Conservation (phyloP, 2,797 vertebrate species). For the Podarcis lilfordi region DNA sequence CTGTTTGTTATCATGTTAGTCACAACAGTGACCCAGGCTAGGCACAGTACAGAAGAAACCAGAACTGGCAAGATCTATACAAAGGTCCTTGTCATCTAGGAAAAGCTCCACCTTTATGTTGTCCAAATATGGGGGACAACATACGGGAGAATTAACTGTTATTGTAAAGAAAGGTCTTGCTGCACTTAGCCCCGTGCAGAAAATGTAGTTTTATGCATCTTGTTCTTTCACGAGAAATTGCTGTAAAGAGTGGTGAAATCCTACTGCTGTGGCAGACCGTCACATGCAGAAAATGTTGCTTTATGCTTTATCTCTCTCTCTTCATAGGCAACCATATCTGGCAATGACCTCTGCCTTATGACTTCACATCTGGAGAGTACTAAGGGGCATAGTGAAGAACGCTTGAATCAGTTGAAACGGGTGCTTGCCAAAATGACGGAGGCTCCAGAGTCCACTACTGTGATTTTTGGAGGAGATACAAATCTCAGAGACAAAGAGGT, state of each 20-base stretch:
- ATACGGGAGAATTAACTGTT: not conserved
- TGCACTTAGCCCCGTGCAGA: no score
- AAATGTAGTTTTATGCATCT: no score
- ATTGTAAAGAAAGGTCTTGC: not conserved
- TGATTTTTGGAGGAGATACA: conserved; percentile 96
- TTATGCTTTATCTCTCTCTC: conserved; percentile 17
- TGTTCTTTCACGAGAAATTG: no score
- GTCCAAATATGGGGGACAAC: no score
- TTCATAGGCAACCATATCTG: conserved; percentile 83
- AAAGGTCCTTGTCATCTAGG: not conserved
- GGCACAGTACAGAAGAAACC: not conserved
- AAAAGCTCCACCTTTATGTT: not conserved
- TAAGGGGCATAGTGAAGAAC: conserved; percentile 84
- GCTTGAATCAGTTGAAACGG: conserved; percentile 85
- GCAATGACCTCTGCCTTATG: conserved; percentile 89
- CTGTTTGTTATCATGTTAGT: not conserved
- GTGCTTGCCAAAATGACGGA: conserved; percentile 84
- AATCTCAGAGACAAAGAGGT: conserved; percentile 94
- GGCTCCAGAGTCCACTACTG: conserved; percentile 81
- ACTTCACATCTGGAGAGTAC: conserved; percentile 97
- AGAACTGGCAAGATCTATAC: not conserved
- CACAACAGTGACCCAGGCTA: no score
- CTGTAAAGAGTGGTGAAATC: not conserved
- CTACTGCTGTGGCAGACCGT: not conserved
- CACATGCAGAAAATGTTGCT: rapidly evolving